Evolutionary conservation across 2,113 vertebrate species (phyloP), one percentile per base, ranked within the genome.

Genomic region (Myotis yumanensis): DNA sequence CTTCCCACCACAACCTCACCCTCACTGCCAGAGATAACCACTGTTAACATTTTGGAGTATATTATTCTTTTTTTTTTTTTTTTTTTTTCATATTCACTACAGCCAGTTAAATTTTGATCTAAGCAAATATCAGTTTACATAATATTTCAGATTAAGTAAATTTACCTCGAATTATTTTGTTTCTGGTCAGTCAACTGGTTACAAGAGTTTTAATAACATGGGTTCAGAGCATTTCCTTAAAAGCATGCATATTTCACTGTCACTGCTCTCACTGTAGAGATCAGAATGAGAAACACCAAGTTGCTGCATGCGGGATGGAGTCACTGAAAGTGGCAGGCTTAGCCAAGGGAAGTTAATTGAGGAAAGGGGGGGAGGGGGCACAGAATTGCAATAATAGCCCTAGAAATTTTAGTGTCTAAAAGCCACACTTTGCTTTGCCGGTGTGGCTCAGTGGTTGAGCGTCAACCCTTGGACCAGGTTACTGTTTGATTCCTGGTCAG

Each of bases 81-180:
- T 28, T 7, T 68, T 59, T 73, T 89, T 35, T 3, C 16, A 85
- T 20, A 4, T 77, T 86, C 43, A 82, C 15, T 75, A 64, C 12
- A 91, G 66, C 23, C 20, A 48, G 11, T 93, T 94, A 89, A 91
- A 81, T 79, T 94, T 17, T 59, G 73, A 32, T 72, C 20, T 40
- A 69, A 94, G 16, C 37, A 91, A 25, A 69, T 93, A 62, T 0
- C 43, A 83, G 57, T 82, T 52, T 11, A 46, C 16, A 57, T 77
- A 76, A 68, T 90, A 28, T 52, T 91, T 90, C 77, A 11, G 32
- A 48, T 57, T 79, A 48, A 71, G 32, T 59, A 52, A 66, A 79
- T 7, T 84, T 64, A 54, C 62, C 35, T 72, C 40, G 22, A 84
- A 35, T 92, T 73, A 37, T 37, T 91, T 90, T 75, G 62, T 81